Percentiles rank a stretch among this genome's conserved stretches.
Evolutionary conservation across 2,113 vertebrate genomes (phyloP).

Genomic region (Gobiocypris rarus): DNA sequence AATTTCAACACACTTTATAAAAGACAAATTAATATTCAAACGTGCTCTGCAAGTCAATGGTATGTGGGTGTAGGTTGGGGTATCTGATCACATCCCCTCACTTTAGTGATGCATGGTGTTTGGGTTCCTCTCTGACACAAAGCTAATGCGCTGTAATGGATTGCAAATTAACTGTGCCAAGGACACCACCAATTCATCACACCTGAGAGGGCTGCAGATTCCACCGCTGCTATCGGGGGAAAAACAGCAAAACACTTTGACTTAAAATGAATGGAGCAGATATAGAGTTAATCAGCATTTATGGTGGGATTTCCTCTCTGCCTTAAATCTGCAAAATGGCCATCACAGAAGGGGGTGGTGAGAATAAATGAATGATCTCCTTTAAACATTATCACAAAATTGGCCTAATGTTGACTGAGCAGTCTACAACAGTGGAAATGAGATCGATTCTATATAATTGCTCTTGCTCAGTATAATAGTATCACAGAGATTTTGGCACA

Average conservation of each 20-base stretch:
- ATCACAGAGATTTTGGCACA: constrained; percentile 42
- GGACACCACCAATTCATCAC: constrained; percentile 74
- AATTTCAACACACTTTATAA: constrained; percentile 11
- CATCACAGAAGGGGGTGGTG: constrained; percentile 21
- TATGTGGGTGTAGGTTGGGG: constrained; percentile 27
- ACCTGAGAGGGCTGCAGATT: constrained; percentile 65
- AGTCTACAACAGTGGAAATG: constrained; percentile 54
- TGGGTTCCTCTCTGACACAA: constrained; percentile 72
- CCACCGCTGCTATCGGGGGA: constrained; percentile 47
- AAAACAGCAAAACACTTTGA: constrained; percentile 60
- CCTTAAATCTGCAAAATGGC: constrained; percentile 53
- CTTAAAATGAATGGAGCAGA: constrained; percentile 73
- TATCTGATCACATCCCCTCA: constrained; percentile 47
- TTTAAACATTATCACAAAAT: constrained; percentile 54
- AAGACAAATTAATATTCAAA: constrained; percentile 8
- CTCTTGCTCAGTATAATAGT: constrained; percentile 22
- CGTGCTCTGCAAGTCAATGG: not conserved
- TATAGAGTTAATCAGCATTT: constrained; percentile 70
- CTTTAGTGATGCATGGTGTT: constrained; percentile 73
- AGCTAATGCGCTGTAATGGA: constrained; percentile 75
- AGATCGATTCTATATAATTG: constrained; percentile 71
- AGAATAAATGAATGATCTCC: constrained; percentile 19
- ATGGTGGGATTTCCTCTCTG: constrained; percentile 34
- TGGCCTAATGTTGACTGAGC: constrained; percentile 66
- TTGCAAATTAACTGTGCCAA: constrained; percentile 74